These are phyloP conservation scores for Oncorhynchus mykiss DNA, from an alignment of 2,113 vertebrate species.

Conservation along the genomic window DNA sequence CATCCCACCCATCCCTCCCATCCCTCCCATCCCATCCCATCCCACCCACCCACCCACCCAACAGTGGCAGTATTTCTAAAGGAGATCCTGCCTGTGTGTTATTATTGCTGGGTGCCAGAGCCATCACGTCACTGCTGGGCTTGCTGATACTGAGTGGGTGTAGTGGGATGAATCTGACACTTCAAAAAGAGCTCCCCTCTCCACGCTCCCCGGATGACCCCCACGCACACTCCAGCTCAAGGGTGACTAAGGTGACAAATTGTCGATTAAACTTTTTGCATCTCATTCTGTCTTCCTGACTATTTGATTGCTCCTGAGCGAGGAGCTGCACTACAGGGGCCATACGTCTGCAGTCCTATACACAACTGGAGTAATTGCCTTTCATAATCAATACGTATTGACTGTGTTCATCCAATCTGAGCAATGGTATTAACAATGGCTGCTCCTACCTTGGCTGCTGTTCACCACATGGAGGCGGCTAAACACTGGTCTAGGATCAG, in stretches of 20 bases:
- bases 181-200: slow-evolving; percentile 10
- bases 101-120: background rate
- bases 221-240: slow-evolving; percentile 17
- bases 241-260: slow-evolving; percentile 41
- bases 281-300: slow-evolving; percentile 44
- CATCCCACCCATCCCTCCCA: too few species aligned
- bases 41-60: background rate
- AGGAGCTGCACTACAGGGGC: slow-evolving; percentile 10
- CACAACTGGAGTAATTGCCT: slow-evolving; percentile 33
- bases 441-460: slow-evolving; percentile 8
- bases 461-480: slow-evolving; percentile 30
- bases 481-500: slow-evolving; percentile 4
- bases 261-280: slow-evolving; percentile 51
- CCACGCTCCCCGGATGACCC: slow-evolving; percentile 4
- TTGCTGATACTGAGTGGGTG: slow-evolving; percentile 2
- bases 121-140: background rate
- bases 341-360: slow-evolving; percentile 19
- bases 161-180: slow-evolving; percentile 11
- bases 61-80: background rate
- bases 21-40: too few species aligned
- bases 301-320: slow-evolving; percentile 49
- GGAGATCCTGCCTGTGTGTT: background rate
- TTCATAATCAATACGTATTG: slow-evolving; percentile 57
- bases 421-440: slow-evolving; percentile 31
- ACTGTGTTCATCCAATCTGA: slow-evolving; percentile 29